Evolutionary conservation across 2,888 invertebrate genomes (phyloP).

Genomic region (Nebria brevicollis): DNA sequence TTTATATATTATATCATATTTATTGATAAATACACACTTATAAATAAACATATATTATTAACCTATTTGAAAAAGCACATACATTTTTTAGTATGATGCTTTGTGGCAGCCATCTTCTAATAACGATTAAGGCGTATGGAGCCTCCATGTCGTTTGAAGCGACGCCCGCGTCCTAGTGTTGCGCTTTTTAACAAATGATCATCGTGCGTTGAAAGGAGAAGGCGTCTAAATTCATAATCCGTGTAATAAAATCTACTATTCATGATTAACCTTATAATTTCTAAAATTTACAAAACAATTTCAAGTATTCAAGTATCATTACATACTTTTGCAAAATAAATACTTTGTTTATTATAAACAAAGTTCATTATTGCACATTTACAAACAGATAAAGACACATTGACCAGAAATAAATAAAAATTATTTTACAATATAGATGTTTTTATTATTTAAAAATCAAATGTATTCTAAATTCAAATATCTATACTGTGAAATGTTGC

Average conservation of each 20-base stretch:
- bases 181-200: too few relatives aligned
- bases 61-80: too few relatives aligned
- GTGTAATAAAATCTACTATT: not conserved
- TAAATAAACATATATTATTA: too few relatives aligned
- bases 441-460: not conserved
- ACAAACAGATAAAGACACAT: not conserved
- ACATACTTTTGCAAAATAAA: not conserved
- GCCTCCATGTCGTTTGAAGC: too few relatives aligned
- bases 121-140: too few relatives aligned
- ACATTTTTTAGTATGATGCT: too few relatives aligned
- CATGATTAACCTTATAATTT: not conserved
- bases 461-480: not conserved
- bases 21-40: too few relatives aligned
- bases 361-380: not conserved
- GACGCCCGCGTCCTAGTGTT: too few relatives aligned
- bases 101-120: too few relatives aligned
- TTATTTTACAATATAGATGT: slow-evolving; percentile 1
- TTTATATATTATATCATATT: too few relatives aligned
- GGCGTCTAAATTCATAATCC: not conserved
- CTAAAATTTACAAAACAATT: not conserved
- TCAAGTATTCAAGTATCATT: not conserved
- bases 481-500: not conserved
- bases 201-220: too few relatives aligned
- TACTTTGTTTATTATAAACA: slow-evolving; percentile 1
- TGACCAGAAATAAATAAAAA: not conserved